A percentile compares a stretch with the other conserved stretches of the same genome.
These are phyloP conservation scores for Ypsolopha scabrella DNA, from an alignment of 2,888 invertebrate genomes.

Conservation along the genomic window DNA sequence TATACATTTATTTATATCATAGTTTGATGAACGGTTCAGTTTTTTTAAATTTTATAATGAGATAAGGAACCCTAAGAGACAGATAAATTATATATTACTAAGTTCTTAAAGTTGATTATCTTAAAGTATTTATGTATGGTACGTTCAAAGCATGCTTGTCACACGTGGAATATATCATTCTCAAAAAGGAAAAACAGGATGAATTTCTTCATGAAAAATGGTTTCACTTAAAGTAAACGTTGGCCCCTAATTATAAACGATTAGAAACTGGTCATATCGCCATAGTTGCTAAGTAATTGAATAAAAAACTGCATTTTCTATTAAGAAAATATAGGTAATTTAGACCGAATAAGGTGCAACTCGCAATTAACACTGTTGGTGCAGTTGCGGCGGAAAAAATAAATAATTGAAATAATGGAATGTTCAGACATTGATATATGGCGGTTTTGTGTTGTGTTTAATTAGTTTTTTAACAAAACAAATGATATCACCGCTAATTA, in stretches of 20 bases:
- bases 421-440: constrained; percentile 3
- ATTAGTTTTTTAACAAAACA: not conserved
- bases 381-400: not conserved
- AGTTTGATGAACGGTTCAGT: no score
- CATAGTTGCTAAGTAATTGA: not conserved
- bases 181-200: not conserved
- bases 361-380: constrained; percentile 2
- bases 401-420: not conserved
- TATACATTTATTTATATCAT: no score
- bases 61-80: no score
- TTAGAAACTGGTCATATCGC: constrained; percentile 1
- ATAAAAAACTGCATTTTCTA: constrained; percentile 6
- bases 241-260: constrained; percentile 1
- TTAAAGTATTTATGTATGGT: no score
- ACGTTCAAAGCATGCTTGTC: no score
- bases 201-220: not conserved
- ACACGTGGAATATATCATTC: not conserved
- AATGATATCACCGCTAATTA: no score
- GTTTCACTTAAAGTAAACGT: not conserved
- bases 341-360: constrained; percentile 1
- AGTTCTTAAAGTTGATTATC: no score
- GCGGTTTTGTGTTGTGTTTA: not conserved
- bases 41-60: no score
- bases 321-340: constrained; percentile 1
- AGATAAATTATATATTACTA: no score